phyloP scores from a whole-genome alignment of 2,113 vertebrate genomes.

The Bothrops jararaca region DNA sequence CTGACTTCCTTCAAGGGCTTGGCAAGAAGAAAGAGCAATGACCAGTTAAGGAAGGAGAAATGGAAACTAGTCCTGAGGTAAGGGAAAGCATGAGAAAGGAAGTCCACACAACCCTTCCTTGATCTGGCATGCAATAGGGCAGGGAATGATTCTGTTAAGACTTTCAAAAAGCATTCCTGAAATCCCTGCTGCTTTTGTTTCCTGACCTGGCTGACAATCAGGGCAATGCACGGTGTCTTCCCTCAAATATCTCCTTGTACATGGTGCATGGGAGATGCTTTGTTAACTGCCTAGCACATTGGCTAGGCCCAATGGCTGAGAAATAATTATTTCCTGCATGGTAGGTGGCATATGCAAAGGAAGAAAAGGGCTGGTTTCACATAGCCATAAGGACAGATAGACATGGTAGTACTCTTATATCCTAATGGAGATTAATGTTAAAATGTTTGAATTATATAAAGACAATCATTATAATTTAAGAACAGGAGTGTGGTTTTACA shows the following conservation, averaged over 20 bases:
- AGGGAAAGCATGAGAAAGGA: background rate
- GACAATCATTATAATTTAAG: background rate
- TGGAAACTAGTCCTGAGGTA: background rate
- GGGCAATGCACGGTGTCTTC: background rate
- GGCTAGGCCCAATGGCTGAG: background rate
- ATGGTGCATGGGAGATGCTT: background rate
- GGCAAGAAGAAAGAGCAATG: background rate
- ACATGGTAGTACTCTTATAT: background rate
- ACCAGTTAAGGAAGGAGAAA: background rate
- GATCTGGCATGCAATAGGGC: background rate
- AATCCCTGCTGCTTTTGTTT: background rate
- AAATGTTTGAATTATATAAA: background rate
- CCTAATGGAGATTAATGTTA: background rate
- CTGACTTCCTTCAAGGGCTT: background rate
- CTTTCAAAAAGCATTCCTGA: background rate
- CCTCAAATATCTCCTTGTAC: background rate
- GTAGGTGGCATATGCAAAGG: too few relatives aligned
- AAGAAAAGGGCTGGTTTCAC: too few relatives aligned
- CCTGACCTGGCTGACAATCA: background rate
- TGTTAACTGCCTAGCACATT: background rate
- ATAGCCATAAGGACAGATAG: background rate
- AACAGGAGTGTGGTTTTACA: background rate
- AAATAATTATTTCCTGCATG: too few relatives aligned
- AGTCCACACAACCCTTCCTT: background rate
- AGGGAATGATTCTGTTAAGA: background rate